Conservation (phyloP, 2,888 invertebrate genomes). For the Thelaira solivaga region DNA sequence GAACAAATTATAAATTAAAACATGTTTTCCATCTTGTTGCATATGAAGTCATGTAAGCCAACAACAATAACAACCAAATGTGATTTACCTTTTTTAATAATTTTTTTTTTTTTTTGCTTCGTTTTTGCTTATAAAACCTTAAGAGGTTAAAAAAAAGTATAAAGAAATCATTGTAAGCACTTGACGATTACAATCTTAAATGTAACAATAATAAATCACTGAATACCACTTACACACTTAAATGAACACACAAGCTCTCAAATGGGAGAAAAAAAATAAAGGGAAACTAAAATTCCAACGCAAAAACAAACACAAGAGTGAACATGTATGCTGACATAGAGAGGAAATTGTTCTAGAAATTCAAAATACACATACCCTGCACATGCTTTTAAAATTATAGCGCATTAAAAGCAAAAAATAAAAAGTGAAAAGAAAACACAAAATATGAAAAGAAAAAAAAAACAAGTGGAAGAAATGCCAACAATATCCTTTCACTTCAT, state of each 20-base stretch:
- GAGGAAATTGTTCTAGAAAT: constrained; percentile 24
- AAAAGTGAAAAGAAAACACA: background rate
- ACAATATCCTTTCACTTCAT: constrained; percentile 64
- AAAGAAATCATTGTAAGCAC: constrained; percentile 44
- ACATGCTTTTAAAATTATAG: background rate
- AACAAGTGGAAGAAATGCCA: constrained; percentile 51
- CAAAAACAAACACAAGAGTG: constrained; percentile 9
- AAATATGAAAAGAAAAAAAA: constrained; percentile 36
- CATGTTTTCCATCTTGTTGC: constrained; percentile 18
- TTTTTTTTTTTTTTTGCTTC: too few species aligned
- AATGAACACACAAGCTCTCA: constrained; percentile 45
- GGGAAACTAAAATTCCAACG: background rate
- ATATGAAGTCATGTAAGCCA: background rate
- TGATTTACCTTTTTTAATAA: constrained; percentile 29
- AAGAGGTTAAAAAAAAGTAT: constrained; percentile 11
- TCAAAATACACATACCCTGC: background rate
- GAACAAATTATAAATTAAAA: too few species aligned
- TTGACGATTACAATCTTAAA: constrained; percentile 62
- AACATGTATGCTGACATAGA: constrained; percentile 16
- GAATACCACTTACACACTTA: constrained; percentile 60
- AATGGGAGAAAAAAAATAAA: background rate
- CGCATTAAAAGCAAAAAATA: background rate
- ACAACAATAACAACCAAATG: constrained; percentile 11
- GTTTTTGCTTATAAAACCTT: too few species aligned
- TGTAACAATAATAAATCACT: constrained; percentile 62